Evolutionary conservation across 2,797 vertebrate genomes (phyloP), one percentile per base, ranked within the genome.

Genomic region (Anguilla marmorata): DNA sequence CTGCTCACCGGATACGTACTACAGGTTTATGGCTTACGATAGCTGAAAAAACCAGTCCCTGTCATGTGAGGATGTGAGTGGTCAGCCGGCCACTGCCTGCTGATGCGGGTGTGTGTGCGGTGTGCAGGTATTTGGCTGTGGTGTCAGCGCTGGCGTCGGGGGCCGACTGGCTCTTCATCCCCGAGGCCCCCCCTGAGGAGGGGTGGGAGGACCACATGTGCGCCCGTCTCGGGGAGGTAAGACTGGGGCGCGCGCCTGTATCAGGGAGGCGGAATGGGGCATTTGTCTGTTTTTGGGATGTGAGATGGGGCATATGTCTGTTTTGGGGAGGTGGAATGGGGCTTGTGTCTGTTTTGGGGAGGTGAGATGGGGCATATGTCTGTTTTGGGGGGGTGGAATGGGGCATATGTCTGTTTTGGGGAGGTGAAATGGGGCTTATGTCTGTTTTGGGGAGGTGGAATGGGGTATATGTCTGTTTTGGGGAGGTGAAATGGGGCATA

Each of bases 91-190:
- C 21, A 27, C n/a, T 27, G 50, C 21, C 48, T 84, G 21, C 14
- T 7, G 52, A 27, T 6, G n/a, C 37, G 41, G 84, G 12, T 41
- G 14, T 41, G 3, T 66, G 33, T n/a, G 12, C 5, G 83, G 37
- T 12, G 74, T 72, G 0, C 87, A 99, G 98, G 89, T 99, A 99
- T 93, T 94, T 99, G 92, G 98, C 98, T 0, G 93, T 99, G 94
- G 98, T 99, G 90, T 97, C 98, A 0, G 98, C 98, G 0, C 90
- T 99, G 95, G 98, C 98, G 0, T 99, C 97, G 0, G 98, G 98
- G 0, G 98, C 98, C 0, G 98, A 99, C 93, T 99, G 98, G 98
- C 96, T 99, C 69, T 98, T 99, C 91, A 99, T 99, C 88, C 98
- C 98, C 0, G 98, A 99, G 89, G 94, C 96, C 21, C 98, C 98